A percentile compares a stretch with the other conserved stretches of the same genome.
Evolutionary conservation across 2,888 invertebrate genomes (phyloP).

Genomic region (Pseudococcus jackbeardsleyi): DNA sequence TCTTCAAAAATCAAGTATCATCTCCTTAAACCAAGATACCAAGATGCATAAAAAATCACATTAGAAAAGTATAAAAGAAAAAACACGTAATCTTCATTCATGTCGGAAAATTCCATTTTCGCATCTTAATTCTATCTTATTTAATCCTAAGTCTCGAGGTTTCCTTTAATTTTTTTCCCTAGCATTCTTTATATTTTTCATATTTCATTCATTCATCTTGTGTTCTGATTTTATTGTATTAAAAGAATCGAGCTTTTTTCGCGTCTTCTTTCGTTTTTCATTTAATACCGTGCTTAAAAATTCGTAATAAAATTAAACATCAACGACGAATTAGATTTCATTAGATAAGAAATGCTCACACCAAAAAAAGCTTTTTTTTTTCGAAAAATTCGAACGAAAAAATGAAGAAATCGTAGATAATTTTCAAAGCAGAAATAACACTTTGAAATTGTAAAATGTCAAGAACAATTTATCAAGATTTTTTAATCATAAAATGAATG

Average conservation of each 20-base stretch:
- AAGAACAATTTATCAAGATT: no score
- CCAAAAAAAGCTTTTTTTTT: neutral
- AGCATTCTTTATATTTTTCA: neutral
- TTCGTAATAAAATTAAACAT: neutral
- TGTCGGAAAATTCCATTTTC: slow-evolving; percentile 7
- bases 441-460: no score
- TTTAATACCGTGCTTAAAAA: neutral
- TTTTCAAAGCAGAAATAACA: no score
- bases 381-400: neutral
- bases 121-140: slow-evolving; percentile 21
- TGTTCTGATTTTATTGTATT: neutral
- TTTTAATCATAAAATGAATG: no score
- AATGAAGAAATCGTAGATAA: neutral
- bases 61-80: neutral
- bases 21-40: no score
- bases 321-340: neutral
- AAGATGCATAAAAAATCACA: neutral
- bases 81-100: neutral
- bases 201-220: slow-evolving; percentile 14
- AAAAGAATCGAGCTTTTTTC: neutral
- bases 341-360: neutral
- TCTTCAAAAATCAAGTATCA: no score
- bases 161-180: neutral
- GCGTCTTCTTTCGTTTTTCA: neutral
- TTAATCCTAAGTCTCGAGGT: neutral